Base-by-base conservation (phyloP, 2,888 invertebrate genomes). In the Mimachlamys varia region DNA sequence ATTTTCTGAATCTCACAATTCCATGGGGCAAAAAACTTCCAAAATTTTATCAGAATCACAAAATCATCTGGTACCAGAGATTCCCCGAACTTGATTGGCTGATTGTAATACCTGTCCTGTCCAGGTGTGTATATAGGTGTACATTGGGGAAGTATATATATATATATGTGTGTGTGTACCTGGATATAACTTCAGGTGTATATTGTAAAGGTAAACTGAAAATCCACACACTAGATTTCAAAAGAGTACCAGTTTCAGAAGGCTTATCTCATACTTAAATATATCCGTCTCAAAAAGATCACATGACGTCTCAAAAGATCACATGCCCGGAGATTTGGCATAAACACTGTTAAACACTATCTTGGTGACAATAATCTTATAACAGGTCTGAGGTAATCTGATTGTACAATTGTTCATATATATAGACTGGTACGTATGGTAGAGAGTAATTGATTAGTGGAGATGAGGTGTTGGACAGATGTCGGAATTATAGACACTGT, bases 121-220 rank as follows among this genome's bases (percentile, higher is more conserved):
- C 27, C 76, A 76, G 76, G 76, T 76, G 76, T 12, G 33, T 15
- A 76, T 27, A 13, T 33, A 76, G 76, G 76, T 76, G 33, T 76
- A 27, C 33, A 76, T 76, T 76, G 7, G 76, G 76, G 27, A 76
- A 44, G 44, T 44, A 44, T 44, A 44, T 44, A 44, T 44, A 44
- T n/a, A n/a, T n/a, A n/a, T n/a, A n/a, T n/a, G 62, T 76, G 27
- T 76, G 27, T 76, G 76, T 76, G 76, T 76, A 76, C 33, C 76
- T 76, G 53, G 53, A 76, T 76, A 76, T 33, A 33, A 7, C 27
- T 76, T 27, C 76, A 76, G 76, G 76, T 76, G 33, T 76, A 76
- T 13, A 12, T 33, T 76, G 76, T 76, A 33, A 76, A 76, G 27
- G 76, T 76, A 33, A 76, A 76, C 76, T 76, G 76, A 76, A 76